These are phyloP conservation scores for Caenorhabditis doughertyi DNA, from an alignment of 2,888 invertebrate genomes.

Conservation along the genomic window DNA sequence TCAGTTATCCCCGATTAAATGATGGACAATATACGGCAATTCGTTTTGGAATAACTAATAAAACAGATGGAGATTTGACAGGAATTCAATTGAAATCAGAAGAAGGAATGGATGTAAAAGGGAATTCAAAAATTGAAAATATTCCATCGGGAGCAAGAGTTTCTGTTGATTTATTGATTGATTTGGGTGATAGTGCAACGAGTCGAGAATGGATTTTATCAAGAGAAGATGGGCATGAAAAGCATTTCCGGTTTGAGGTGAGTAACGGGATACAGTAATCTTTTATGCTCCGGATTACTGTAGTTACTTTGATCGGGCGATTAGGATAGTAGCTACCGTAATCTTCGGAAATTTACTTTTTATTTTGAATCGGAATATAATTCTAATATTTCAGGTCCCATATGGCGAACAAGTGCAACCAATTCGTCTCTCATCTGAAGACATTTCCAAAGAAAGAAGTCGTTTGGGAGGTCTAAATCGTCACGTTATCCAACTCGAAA, in stretches of 20 bases:
- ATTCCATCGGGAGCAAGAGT: conserved; percentile 42
- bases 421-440: conserved; percentile 63
- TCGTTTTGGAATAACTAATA: conserved; percentile 60
- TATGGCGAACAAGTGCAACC: conserved; percentile 74
- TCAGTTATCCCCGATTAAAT: conserved; percentile 64
- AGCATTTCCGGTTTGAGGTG: conserved; percentile 64
- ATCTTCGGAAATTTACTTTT: neutral
- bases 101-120: conserved; percentile 59
- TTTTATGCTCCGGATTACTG: too few species aligned
- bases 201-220: conserved; percentile 64
- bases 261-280: neutral
- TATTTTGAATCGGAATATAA: too few species aligned
- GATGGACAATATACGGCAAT: conserved; percentile 67
- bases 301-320: too few species aligned
- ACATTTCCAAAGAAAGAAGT: conserved; percentile 60
- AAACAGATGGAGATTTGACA: conserved; percentile 39
- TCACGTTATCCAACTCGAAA: conserved; percentile 56
- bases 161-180: conserved; percentile 51
- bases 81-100: conserved; percentile 53
- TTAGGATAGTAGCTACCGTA: neutral
- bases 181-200: conserved; percentile 64
- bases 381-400: conserved; percentile 63
- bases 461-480: conserved; percentile 71
- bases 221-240: conserved; percentile 54
- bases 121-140: conserved; percentile 39